Conservation (phyloP, 2,888 invertebrate species). For the Magallana nippona region DNA sequence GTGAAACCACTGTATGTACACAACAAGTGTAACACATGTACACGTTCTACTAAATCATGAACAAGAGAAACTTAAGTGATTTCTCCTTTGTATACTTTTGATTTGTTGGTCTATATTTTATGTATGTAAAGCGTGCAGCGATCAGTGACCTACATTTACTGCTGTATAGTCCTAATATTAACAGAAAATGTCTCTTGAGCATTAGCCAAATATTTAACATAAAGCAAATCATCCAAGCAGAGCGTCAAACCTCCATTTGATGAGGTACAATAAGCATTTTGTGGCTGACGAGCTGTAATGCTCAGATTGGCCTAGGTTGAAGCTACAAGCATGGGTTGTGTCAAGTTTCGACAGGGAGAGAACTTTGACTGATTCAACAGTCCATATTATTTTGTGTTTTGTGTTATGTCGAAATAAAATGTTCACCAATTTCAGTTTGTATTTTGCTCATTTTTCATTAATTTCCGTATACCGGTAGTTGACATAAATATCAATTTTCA, state of each 20-base stretch:
- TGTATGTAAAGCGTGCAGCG: background rate
- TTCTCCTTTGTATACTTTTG: too few relatives aligned
- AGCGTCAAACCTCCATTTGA: background rate
- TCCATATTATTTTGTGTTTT: slow-evolving; percentile 31
- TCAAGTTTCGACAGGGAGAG: background rate
- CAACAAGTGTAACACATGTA: too few relatives aligned
- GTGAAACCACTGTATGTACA: background rate
- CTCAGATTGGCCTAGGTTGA: background rate
- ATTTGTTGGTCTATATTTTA: background rate
- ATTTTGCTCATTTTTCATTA: background rate
- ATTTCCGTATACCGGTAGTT: background rate
- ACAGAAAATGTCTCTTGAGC: background rate
- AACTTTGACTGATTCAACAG: slow-evolving; percentile 29
- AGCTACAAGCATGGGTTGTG: slow-evolving; percentile 14
- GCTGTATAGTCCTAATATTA: background rate
- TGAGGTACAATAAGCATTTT: background rate
- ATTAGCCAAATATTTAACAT: background rate
- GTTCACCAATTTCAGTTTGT: slow-evolving; percentile 17
- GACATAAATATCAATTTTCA: too few relatives aligned
- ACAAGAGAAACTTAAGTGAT: too few relatives aligned
- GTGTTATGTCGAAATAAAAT: slow-evolving; percentile 31
- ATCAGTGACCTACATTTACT: background rate
- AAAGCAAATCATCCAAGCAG: background rate
- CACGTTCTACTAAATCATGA: too few relatives aligned
- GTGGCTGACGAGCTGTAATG: background rate